Base-by-base conservation (phyloP, 2,888 invertebrate species). In the Lampropteryx suffumata region DNA sequence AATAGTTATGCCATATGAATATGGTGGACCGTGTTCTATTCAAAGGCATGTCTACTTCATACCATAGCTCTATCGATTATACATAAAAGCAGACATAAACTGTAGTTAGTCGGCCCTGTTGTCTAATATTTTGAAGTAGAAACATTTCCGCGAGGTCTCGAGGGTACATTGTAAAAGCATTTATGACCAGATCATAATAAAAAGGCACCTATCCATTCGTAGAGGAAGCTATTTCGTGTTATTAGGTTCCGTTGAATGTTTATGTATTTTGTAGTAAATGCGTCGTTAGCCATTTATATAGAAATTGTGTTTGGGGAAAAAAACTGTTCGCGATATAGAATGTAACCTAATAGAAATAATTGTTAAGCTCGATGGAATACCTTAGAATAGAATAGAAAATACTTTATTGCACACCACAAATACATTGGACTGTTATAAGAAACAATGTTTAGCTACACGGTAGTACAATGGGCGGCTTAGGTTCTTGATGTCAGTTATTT, bases 1-100 rank as follows among this genome's bases (percentile, higher is more conserved):
- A 60, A 61, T 35, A 41, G 42, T 61, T 56, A 57, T 51, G 43
- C 48, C 51, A 54, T 50, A 48, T n/a, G 33, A 42, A 55, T 56
- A 54, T 30, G 41, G 30, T 12, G 3, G 48, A 30, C 14, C 40
- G 53, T 49, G 57, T 53, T 55, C 41, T 33, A 60, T 43, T 39
- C 32, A 43, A 42, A 39, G 30, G 12, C 24, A 30, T 13, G 33
- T 33, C n/a, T 41, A 30, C 24, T 37, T 41, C 48, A 50, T 34
- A 17, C 57, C 52, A 60, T 63, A 62, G 61, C 62, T 49, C 50
- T 50, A 75, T 73, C 68, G 71, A 74, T 76, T 71, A 62, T 54
- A 65, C 59, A 64, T 76, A 75, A 76, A 66, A 66, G 61, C 65
- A 67, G 69, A 67, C 67, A 67, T 64, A 67, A 69, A 63, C 62